Base-by-base conservation (phyloP, 1,140 invertebrate genomes). In the Coelopa frigida region DNA sequence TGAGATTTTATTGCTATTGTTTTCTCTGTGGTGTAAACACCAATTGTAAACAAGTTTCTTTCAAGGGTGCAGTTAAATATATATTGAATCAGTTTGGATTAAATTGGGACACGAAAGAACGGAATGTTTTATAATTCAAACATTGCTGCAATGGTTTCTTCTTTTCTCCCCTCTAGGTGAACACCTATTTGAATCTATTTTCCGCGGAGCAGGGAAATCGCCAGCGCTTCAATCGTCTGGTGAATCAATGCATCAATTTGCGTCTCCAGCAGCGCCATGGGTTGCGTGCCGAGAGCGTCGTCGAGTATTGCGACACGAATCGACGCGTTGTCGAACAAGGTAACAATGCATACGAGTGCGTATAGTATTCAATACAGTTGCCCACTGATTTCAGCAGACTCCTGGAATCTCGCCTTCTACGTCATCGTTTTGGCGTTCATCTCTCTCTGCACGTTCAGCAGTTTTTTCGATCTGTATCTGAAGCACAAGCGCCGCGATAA, bases 181-280 rank as follows among this genome's bases (percentile, higher is more conserved):
- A 65, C 32, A 54, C 57, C 15, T 65, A 65, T 48, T 51, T 65
- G 44, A 44, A 57, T 33, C 49, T 64, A 36, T 65, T 67, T 31
- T 45, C 53, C 46, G 50, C 49, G 29, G 61, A 62, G 47, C 38
- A 46, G 5, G 38, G 31, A 12, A 59, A 61, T 44, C 58, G 59
- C 23, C 44, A 51, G 23, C 59, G 47, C 7, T 56, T 56, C 11
- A 55, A 67, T 42, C 44, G 40, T 6, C 46, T 61, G 17, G 50
- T 51, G 21, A 68, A 65, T 43, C 44, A 50, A 49, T 68, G 65
- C 22, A 45, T 68, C 11, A 68, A 68, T 38, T 58, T 61, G 53
- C 51, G 59, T 31, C 41, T 68, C 26, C 43, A 51, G 31, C 46
- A 49, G 14, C 47, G 51, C 17, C 56, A 49, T 38, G 53, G 50